Evolutionary conservation across 1,140 invertebrate genomes (phyloP), one percentile per base, ranked within the genome.

Genomic region (Ditylenchus dipsaci): DNA sequence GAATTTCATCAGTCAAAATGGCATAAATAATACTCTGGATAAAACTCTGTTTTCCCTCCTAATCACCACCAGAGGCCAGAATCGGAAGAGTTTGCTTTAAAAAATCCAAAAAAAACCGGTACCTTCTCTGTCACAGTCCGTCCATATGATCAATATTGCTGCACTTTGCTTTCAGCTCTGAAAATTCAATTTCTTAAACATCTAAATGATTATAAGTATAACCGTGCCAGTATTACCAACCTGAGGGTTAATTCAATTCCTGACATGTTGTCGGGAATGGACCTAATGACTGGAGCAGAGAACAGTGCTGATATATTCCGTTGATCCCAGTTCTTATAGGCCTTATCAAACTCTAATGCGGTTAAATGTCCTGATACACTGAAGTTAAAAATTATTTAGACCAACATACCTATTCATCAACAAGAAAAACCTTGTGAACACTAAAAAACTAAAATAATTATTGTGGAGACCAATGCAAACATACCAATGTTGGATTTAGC

Each of bases 101-200:
- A n/a, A n/a, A n/a, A n/a, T n/a, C n/a, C n/a, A n/a, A n/a, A n/a
- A n/a, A n/a, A n/a, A n/a, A n/a, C n/a, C n/a, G n/a, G n/a, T n/a
- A 53, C 49, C 96, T 88, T 99, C 96, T 86, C 95, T 89, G 88
- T 99, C 96, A 87, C 95, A 96, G 94, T 99, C 96, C 42, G 95
- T 98, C 95, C 96, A 99, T 75, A 99, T 94, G 23, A 99, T 90
- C 9, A 99, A 85, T 0, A 88, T 88, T 67, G 89, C 84, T 79
- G 90, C 91, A n/a, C 85, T 85, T 87, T 81, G 8, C 91, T 86
- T 87, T 96, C 91, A 77, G 86, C 86, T 85, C 95, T 90, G 68
- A 95, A 84, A 30, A 91, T 94, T 7, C 3, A 21, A 21, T 21
- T 53, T 61, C 13, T n/a, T n/a, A n/a, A 13, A 23, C 21, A 9